Base-by-base conservation (phyloP, 2,113 vertebrate genomes). In the Nibea albiflora region DNA sequence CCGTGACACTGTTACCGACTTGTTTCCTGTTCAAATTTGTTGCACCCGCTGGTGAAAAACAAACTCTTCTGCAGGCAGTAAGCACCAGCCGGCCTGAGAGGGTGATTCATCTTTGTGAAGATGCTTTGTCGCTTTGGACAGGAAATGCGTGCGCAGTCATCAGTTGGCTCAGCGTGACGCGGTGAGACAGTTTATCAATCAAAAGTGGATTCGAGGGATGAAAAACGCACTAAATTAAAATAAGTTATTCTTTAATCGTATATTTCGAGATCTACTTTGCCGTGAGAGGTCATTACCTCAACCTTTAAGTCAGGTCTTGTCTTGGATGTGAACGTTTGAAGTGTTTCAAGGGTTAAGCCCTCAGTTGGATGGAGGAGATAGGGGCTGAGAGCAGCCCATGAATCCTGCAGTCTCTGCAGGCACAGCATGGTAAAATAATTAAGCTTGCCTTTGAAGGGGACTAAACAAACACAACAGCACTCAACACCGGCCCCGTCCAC, bases 371-470 rank as follows among this genome's bases (percentile, higher is more conserved):
- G 67, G 62, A 83, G 76, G 85, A 91, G 92, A 92, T 91, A 90
- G 88, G 77, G 81, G 85, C 81, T 88, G 84, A 88, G 83, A 91
- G 80, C 73, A 89, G 87, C 74, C 84, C 87, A 79, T 90, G 89
- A 91, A 91, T 90, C 90, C 90, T 92, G 71, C 77, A 62, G 91
- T 92, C 93, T 92, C 90, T 88, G 87, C 87, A 86, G 92, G 76
- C 93, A 86, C 88, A 84, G 92, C 90, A 95, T 95, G 95, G 95
- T 95, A 95, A 95, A 95, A 94, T 92, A 94, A 95, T 96, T 94
- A 96, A 69, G 83, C 75, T 83, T 52, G 56, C 84, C 95, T 95
- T 96, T 96, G 95, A 96, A 95, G 94, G 76, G 80, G 90, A 88
- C 93, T 94, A 94, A 94, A 94, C 94, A 95, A 96, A 96, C 93